These are phyloP conservation scores for Mus spicilegus DNA, from an alignment of 2,113 vertebrate species.

Conservation along the genomic window DNA sequence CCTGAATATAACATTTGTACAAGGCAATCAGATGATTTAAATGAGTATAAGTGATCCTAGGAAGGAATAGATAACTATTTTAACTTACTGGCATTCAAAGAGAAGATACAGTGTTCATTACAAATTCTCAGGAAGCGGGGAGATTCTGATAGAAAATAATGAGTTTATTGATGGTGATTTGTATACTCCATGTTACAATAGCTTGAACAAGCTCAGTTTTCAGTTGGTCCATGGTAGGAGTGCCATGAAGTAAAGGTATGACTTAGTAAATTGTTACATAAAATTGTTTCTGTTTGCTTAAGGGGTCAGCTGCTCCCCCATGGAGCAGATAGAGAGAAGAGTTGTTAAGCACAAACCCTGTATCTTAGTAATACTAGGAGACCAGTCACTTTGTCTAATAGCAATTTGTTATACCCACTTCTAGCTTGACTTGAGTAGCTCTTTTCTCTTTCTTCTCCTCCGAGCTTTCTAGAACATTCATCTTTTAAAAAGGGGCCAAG, in stretches of 20 bases:
- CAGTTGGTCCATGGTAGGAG: background rate
- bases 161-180: background rate
- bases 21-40: conserved; percentile 36
- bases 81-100: conserved; percentile 7
- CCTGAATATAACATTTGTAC: background rate
- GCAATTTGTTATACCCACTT: background rate
- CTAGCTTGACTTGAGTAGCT: conserved; percentile 19
- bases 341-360: background rate
- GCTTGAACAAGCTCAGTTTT: conserved; percentile 11
- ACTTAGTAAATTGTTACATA: conserved; percentile 49
- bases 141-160: conserved; percentile 13
- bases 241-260: conserved; percentile 15
- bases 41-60: conserved; percentile 12
- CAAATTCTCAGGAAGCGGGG: background rate
- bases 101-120: conserved; percentile 34
- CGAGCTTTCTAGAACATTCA: conserved; percentile 39
- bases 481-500: conserved; percentile 41
- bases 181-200: background rate
- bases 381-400: background rate
- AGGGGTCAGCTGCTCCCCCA: background rate
- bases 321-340: background rate
- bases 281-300: conserved; percentile 20
- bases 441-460: background rate
- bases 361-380: background rate
- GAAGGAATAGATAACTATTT: conserved; percentile 38